Evolutionary conservation across 2,888 invertebrate genomes (phyloP).

Genomic region (Julus scanicus): DNA sequence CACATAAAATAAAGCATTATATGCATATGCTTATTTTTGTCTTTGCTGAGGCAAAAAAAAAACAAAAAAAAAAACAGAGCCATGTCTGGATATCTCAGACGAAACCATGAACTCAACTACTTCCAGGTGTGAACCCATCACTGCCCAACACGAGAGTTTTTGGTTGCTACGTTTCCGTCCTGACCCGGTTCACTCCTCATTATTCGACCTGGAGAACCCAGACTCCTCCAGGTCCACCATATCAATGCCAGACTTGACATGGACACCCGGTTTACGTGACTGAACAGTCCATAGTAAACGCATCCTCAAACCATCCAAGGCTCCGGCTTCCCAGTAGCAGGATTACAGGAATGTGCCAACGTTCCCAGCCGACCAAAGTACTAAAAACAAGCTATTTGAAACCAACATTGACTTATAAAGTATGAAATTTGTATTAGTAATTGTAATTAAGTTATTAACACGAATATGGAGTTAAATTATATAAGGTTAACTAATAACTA

Average conservation of each 20-base stretch:
- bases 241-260: conserved; percentile 97
- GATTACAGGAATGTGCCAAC: conserved; percentile 98
- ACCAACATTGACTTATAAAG: too few species aligned
- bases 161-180: conserved; percentile 99
- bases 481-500: too few species aligned
- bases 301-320: conserved; percentile 92
- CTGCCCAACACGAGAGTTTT: conserved; percentile 98
- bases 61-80: conserved; percentile 71
- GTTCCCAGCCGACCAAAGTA: conserved; percentile 77
- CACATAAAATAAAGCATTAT: too few species aligned
- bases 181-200: conserved; percentile 98
- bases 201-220: conserved; percentile 87
- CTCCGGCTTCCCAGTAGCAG: conserved; percentile 90
- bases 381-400: not conserved
- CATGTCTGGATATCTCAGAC: conserved; percentile 81
- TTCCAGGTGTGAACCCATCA: conserved; percentile 99
- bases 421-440: too few species aligned
- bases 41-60: too few species aligned
- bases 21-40: too few species aligned
- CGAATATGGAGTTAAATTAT: too few species aligned
- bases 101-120: conserved; percentile 83
- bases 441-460: too few species aligned
- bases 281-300: conserved; percentile 75
- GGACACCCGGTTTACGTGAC: conserved; percentile 87
- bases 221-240: conserved; percentile 91